phyloP scores from a whole-genome alignment of 2,797 vertebrate species.

The Diplodus puntazzo region DNA sequence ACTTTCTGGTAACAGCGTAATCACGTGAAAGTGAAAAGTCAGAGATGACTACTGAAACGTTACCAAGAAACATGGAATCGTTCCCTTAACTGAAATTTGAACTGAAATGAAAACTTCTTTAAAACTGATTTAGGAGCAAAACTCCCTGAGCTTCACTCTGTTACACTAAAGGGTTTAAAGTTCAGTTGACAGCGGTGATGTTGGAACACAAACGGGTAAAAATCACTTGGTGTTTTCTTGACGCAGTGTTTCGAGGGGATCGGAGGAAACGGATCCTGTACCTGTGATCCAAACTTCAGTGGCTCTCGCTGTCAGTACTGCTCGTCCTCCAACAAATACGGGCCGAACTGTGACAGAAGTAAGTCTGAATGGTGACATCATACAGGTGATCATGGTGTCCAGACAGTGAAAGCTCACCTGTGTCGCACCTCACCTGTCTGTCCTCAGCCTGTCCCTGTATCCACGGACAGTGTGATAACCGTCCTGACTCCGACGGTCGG shows the following conservation, averaged over 20 bases:
- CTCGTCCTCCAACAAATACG: slow-evolving; percentile 83
- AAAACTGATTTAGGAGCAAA: no score
- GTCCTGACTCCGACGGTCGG: slow-evolving; percentile 82
- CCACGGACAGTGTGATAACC: slow-evolving; percentile 90
- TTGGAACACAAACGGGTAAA: no score
- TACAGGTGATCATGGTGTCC: not conserved
- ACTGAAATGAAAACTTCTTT: no score
- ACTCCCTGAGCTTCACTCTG: not conserved
- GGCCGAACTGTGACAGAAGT: slow-evolving; percentile 90
- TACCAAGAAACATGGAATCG: no score
- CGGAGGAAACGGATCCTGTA: slow-evolving; percentile 88
- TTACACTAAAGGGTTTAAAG: no score
- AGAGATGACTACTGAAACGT: no score
- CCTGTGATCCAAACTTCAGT: slow-evolving; percentile 86
- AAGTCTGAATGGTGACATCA: slow-evolving; percentile 48
- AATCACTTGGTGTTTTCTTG: no score
- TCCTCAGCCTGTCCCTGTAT: slow-evolving; percentile 89
- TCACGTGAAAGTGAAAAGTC: not conserved
- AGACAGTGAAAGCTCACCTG: not conserved
- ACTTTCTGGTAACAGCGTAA: not conserved
- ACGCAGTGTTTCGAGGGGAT: slow-evolving; percentile 86
- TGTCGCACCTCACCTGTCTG: slow-evolving; percentile 11
- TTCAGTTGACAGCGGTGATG: no score
- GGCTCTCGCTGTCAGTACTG: slow-evolving; percentile 93
- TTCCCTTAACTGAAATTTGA: no score